A percentile compares a stretch with the other conserved stretches of the same genome.
Evolutionary conservation across 2,113 vertebrate species (phyloP).

Genomic region (Empidonax traillii): DNA sequence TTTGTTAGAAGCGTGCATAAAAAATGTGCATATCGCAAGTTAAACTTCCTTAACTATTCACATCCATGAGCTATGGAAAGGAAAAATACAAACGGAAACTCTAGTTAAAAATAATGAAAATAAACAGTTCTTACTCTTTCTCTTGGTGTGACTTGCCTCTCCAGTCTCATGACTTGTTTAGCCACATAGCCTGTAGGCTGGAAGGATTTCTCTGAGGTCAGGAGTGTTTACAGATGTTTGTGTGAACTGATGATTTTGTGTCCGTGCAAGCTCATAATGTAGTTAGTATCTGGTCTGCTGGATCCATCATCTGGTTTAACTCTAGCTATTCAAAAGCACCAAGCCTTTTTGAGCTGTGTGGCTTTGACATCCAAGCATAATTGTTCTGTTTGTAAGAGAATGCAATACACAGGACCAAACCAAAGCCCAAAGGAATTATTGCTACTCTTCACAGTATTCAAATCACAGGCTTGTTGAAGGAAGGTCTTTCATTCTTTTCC

Average conservation of each 20-base stretch:
- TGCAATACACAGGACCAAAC: not conserved
- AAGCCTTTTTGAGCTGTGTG: not conserved
- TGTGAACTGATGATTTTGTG: not conserved
- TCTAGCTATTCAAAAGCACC: fast-evolving
- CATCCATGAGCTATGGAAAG: not conserved
- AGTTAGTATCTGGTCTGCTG: not conserved
- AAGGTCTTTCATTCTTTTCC: not conserved
- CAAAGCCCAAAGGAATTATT: not conserved
- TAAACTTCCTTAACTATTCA: not conserved
- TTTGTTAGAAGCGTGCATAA: not conserved
- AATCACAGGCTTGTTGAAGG: not conserved
- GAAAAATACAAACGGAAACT: not conserved
- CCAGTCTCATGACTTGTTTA: not conserved
- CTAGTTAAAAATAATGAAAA: not conserved
- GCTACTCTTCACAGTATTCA: not conserved
- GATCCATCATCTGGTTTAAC: not conserved
- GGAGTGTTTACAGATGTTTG: not conserved
- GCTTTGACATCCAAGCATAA: not conserved
- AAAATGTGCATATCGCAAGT: not conserved
- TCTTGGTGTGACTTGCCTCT: not conserved
- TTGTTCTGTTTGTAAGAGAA: not conserved
- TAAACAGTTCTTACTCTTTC: not conserved
- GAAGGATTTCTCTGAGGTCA: not conserved
- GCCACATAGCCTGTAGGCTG: not conserved
- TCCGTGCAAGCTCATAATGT: not conserved